phyloP scores from a whole-genome alignment of 2,797 vertebrate genomes.

The Lophius americanus region DNA sequence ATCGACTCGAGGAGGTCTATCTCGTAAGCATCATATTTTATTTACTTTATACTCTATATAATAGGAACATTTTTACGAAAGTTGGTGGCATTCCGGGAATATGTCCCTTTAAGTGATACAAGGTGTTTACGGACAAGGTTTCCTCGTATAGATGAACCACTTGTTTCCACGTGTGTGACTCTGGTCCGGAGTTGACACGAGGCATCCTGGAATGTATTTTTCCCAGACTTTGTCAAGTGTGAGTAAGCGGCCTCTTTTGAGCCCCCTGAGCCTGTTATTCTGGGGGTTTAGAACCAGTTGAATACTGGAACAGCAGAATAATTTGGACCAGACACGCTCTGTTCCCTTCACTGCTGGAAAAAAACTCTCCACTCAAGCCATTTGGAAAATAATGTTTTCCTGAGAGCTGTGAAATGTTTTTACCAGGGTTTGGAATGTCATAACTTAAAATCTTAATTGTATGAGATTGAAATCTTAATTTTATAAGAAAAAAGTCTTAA shows the following conservation, averaged over 20 bases:
- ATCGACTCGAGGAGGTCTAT: no score
- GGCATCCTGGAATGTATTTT: conserved; percentile 44
- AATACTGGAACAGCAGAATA: conserved; percentile 20
- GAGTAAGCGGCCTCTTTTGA: conserved; percentile 41
- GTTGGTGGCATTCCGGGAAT: no score
- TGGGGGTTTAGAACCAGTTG: conserved; percentile 53
- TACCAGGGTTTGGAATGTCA: no score
- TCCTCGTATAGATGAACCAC: conserved; percentile 43
- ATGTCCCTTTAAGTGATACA: no score
- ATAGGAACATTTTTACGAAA: no score
- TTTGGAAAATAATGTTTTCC: background rate
- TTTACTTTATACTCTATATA: no score
- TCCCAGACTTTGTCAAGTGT: conserved; percentile 51
- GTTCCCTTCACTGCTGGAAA: background rate
- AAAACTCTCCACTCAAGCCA: background rate
- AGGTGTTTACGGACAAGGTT: conserved; percentile 22
- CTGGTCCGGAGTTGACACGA: conserved; percentile 54
- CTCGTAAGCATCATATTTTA: no score
- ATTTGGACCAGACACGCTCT: conserved; percentile 8
- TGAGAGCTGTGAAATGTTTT: no score
- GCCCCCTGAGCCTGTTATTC: conserved; percentile 63
- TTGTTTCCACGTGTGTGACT: conserved; percentile 49
- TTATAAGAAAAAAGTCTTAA: no score
- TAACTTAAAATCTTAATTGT: no score
- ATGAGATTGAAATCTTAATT: no score